Evolutionary conservation across 2,113 vertebrate species (phyloP), one percentile per base, ranked within the genome.

Genomic region (Odocoileus hemionus): DNA sequence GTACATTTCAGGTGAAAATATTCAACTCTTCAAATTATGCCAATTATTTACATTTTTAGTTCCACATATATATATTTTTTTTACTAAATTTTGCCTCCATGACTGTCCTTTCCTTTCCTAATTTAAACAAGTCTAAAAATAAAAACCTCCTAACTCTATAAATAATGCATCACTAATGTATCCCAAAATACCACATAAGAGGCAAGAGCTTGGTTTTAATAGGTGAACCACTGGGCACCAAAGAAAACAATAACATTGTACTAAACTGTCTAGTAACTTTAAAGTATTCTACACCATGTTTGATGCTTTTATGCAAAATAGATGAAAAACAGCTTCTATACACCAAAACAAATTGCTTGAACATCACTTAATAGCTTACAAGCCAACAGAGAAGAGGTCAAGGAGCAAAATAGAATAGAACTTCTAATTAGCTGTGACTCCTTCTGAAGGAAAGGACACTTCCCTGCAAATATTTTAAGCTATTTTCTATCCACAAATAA

Each of bases 41-140:
- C 80, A 91, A 19, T 33, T 54, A 70, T 39, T 78, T 94, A 93
- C 21, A 89, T 89, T 85, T 23, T 74, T 90, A 84, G 12, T 90
- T 61, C 43, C 57, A 61, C 11, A 28, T 52, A 61, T 58, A 61
- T 58, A 28, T 52, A 57, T 58, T n/a, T 58, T 80, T 64, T 55
- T 78, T 83, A 74, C 14, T 86, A 93, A 93, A 95, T 60, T 92
- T 95, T 67, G 8, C 80, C 57, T 86, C 1, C 9, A 28, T 84
- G 13, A 57, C 25, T 86, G 83, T 3, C 10, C 16, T 96, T 85
- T 82, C 26, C 54, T 95, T 95, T 96, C 78, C 57, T 92, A 96
- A 91, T 93, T 92, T 97, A 86, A 91, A 26, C 6, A 61, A 33
- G 13, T 82, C 89, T 97, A 91, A 96, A 97, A 96, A 88, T 95